Percentiles rank a stretch among this genome's conserved stretches.
phyloP scores from a whole-genome alignment of 2,113 vertebrate species.

The Elanoides forficatus region DNA sequence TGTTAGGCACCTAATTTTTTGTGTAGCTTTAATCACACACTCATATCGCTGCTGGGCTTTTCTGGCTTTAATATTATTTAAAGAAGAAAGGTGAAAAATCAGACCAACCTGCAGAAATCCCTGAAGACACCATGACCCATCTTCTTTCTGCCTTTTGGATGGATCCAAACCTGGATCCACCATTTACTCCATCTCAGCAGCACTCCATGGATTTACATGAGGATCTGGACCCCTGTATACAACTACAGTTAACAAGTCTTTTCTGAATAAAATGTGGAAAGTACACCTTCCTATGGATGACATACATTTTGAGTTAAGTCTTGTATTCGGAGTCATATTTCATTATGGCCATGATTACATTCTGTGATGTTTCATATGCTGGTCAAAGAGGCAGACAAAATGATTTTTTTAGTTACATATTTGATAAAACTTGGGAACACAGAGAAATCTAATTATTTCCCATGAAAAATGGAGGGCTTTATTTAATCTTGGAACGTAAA shows the following conservation, averaged over 20 bases:
- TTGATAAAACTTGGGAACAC: neutral
- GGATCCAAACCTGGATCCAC: neutral
- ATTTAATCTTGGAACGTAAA: neutral
- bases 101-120: neutral
- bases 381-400: neutral
- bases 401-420: neutral
- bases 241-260: neutral
- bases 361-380: neutral
- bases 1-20: neutral
- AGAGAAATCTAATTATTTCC: slow-evolving; percentile 8
- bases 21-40: neutral
- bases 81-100: neutral
- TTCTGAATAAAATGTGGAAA: neutral
- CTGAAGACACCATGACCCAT: neutral
- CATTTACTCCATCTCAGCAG: neutral
- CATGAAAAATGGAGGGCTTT: neutral
- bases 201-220: accelerated
- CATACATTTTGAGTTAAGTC: neutral
- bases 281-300: neutral
- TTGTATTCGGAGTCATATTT: neutral
- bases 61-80: neutral
- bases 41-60: neutral
- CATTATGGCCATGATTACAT: neutral
- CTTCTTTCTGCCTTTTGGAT: neutral
- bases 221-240: neutral